Evolutionary conservation across 2,113 vertebrate genomes (phyloP).

Genomic region (Stegastes partitus): DNA sequence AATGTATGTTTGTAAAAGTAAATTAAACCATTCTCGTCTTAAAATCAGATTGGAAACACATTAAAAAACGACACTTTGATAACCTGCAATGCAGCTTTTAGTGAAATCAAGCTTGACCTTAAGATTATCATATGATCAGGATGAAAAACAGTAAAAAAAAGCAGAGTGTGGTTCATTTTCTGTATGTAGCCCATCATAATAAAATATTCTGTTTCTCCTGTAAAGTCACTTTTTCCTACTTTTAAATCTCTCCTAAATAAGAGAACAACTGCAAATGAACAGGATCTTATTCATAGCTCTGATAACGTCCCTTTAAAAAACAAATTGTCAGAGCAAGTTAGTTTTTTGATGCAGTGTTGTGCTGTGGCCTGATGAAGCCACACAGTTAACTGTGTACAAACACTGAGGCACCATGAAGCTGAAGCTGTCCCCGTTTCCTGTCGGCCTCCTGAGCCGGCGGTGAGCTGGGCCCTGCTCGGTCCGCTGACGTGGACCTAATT

Average conservation of each 20-base stretch:
- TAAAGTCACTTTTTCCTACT: too few species aligned
- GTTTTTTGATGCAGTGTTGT: background rate
- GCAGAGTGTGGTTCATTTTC: too few species aligned
- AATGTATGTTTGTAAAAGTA: too few species aligned
- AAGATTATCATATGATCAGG: background rate
- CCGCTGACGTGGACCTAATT: slow-evolving; percentile 61
- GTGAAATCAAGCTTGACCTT: background rate
- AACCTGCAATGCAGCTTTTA: background rate
- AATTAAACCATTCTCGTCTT: background rate
- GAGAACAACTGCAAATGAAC: too few species aligned
- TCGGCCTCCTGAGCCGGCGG: slow-evolving; percentile 13
- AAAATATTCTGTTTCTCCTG: too few species aligned
- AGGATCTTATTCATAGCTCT: too few species aligned
- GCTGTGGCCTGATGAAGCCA: background rate
- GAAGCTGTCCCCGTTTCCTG: background rate
- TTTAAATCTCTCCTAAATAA: too few species aligned
- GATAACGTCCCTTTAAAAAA: too few species aligned
- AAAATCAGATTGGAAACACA: background rate
- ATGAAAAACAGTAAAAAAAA: slow-evolving; percentile 5
- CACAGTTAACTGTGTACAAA: background rate
- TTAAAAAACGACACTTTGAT: background rate
- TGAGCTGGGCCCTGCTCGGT: slow-evolving; percentile 20
- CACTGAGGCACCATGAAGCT: background rate
- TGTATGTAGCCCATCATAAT: too few species aligned
- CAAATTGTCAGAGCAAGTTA: background rate